Percentiles rank a stretch among this genome's conserved stretches.
phyloP scores from a whole-genome alignment of 2,113 vertebrate species.

The Mus musculus region DNA sequence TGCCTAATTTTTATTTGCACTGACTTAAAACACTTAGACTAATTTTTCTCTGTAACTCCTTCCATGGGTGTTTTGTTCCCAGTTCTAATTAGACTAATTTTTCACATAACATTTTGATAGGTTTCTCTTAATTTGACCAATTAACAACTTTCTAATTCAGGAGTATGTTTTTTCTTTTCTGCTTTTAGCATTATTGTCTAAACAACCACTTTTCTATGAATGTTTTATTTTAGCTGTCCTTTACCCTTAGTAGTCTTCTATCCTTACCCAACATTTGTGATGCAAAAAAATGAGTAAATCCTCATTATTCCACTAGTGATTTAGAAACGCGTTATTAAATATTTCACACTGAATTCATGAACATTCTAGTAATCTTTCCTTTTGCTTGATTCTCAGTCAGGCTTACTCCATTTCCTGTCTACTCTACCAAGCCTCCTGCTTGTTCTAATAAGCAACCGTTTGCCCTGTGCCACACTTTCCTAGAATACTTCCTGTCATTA shows the following conservation, averaged over 20 bases:
- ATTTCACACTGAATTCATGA: slow-evolving; percentile 27
- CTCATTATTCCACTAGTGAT: neutral
- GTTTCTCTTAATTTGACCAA: neutral
- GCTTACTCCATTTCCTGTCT: slow-evolving; percentile 29
- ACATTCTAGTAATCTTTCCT: neutral
- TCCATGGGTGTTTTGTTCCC: too few relatives aligned
- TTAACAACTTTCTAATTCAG: neutral
- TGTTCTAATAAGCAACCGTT: neutral
- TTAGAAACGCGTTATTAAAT: neutral
- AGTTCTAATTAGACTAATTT: neutral
- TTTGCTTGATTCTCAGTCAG: neutral
- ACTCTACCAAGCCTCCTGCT: neutral
- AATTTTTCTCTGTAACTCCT: neutral
- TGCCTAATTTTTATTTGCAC: slow-evolving; percentile 31
- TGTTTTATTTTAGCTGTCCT: neutral
- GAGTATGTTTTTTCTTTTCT: neutral
- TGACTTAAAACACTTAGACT: neutral
- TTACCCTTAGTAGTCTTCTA: neutral
- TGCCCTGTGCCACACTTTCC: neutral
- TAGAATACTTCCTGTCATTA: neutral
- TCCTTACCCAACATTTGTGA: neutral
- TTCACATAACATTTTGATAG: too few relatives aligned
- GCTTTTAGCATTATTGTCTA: slow-evolving; percentile 18
- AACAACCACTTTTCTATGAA: neutral
- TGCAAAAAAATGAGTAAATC: neutral